Percentiles rank a stretch among this genome's conserved stretches.
Evolutionary conservation across 2,797 vertebrate species (phyloP).

Genomic region (Martes flavigula): DNA sequence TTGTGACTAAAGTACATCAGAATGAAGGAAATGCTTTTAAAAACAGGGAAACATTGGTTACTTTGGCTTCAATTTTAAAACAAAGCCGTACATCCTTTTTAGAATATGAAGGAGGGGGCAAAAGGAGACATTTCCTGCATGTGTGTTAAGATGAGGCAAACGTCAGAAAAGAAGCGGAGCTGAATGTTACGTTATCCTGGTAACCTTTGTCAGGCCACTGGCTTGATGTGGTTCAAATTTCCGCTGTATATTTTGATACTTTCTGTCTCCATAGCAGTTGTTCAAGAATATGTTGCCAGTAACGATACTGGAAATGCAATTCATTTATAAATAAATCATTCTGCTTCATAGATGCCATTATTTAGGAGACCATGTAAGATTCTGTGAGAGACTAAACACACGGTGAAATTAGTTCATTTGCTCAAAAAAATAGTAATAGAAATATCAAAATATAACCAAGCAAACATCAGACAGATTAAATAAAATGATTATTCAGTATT

Average conservation of each 20-base stretch:
- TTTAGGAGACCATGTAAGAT: background rate
- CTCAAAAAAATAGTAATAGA: constrained; percentile 25
- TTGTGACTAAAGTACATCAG: background rate
- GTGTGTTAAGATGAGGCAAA: background rate
- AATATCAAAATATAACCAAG: constrained; percentile 40
- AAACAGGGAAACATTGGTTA: background rate
- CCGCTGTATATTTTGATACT: constrained; percentile 61
- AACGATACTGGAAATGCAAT: constrained; percentile 42
- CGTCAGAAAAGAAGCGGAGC: background rate
- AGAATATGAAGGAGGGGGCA: background rate
- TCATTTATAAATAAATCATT: constrained; percentile 47
- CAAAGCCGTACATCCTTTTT: background rate
- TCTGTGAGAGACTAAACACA: background rate
- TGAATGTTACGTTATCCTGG: background rate
- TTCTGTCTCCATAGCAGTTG: constrained; percentile 34
- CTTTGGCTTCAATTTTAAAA: background rate
- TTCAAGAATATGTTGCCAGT: constrained; percentile 24
- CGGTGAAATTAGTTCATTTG: constrained; percentile 21
- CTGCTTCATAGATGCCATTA: background rate
- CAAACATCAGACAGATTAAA: background rate
- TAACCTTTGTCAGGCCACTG: background rate
- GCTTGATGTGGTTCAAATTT: constrained; percentile 27
- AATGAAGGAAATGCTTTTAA: constrained; percentile 24
- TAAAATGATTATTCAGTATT: constrained; percentile 40
- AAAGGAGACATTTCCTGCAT: background rate